Base-by-base conservation (phyloP, 92 coral and sea anemone species). In the Parazoanthus darwini region DNA sequence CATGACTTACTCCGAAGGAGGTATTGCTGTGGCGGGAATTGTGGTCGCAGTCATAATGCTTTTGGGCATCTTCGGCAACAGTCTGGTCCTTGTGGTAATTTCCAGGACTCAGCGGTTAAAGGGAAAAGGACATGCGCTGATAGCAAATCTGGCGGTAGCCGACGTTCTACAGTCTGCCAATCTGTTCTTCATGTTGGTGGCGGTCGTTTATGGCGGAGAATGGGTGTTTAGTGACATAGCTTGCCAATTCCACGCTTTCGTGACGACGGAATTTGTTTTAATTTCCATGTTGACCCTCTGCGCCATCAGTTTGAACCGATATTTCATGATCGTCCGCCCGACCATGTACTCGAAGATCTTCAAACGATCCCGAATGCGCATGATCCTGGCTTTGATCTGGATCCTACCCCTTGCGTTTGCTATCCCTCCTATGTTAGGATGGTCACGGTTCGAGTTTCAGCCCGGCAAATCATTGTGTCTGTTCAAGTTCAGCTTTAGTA, bases 381-480 rank as follows among this genome's bases (percentile, higher is more conserved):
- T 79, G 38, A 89, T 92, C 9, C 35, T 92, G 63, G 90, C 77
- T 0, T n/a, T 71, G 18, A 79, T 90, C 48, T 94, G 97, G 97
- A 87, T 87, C 50, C 74, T 91, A 13, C 93, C 97, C 5, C 87
- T 94, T 22, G 86, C 88, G 11, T 85, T 94, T 26, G 97, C 97
- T 0, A 82, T 94, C 5, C 91, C 94, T 18, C 95, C 95, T 5
- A 20, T 93, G 44, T 37, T 92, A 15, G 95, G 97, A 0, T 92
- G 94, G 95, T 93, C 95, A 38, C 56, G 88, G 33, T 94, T 78
- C 71, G 91, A 88, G 68, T 92, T 92, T 83, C 93, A 94, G 80
- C 39, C 89, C 10, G 91, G 94, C 3, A 92, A 92, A 37, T 93
- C 94, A 8, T 79, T 93, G 56, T 92, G 96, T 59, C 68, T 92